Conservation (phyloP, 2,888 invertebrate species). For the Dilophus febrilis region DNA sequence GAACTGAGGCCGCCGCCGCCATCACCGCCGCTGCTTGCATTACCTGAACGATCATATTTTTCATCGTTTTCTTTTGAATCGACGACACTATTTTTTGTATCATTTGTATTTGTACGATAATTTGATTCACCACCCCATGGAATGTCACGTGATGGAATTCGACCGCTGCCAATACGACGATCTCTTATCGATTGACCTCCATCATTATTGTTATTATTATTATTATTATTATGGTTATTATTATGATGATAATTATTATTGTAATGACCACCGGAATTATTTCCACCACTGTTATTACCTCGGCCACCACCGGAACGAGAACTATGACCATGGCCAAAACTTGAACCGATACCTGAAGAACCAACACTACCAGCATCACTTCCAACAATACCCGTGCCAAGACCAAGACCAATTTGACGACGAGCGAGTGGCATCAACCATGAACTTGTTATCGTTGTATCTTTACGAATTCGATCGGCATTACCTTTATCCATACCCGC, state of each 20-base stretch:
- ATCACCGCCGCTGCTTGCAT: neutral
- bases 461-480: no score
- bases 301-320: neutral
- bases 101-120: no score
- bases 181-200: constrained; percentile 14
- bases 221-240: no score
- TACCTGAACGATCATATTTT: no score
- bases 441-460: no score
- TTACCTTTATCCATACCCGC: no score
- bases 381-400: constrained; percentile 1
- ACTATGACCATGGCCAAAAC: neutral
- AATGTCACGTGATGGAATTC: constrained; percentile 47
- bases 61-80: no score
- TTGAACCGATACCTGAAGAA: neutral
- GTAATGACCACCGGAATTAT: constrained; percentile 6
- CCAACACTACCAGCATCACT: neutral
- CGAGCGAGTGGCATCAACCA: no score
- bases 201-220: neutral
- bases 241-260: constrained; percentile 3
- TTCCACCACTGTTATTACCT: neutral
- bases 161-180: constrained; percentile 70
- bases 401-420: constrained; percentile 2
- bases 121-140: no score
- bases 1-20: no score
- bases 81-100: no score